phyloP scores from a whole-genome alignment of 2,797 vertebrate species.

The Protosalanx chinensis region DNA sequence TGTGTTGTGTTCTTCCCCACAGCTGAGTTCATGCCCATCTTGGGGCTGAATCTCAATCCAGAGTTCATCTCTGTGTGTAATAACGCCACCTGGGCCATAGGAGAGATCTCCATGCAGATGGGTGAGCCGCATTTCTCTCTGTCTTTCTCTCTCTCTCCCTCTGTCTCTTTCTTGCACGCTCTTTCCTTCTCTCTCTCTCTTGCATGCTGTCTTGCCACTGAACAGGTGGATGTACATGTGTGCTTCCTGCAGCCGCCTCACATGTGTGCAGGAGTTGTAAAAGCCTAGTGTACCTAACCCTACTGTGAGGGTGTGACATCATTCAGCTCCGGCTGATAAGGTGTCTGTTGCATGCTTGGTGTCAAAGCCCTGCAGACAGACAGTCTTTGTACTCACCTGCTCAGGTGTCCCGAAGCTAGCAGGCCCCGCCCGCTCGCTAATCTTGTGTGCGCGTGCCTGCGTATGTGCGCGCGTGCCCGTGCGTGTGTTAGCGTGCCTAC shows the following conservation, averaged over 20 bases:
- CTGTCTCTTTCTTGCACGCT: neutral
- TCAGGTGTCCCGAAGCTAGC: neutral
- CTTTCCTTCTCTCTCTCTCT: neutral
- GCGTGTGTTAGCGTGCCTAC: constrained; percentile 10
- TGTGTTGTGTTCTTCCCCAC: constrained; percentile 10
- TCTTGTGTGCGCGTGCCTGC: neutral
- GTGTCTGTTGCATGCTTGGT: neutral
- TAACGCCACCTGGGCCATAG: constrained; percentile 96
- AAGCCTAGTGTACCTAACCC: too few relatives aligned
- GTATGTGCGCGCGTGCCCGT: neutral
- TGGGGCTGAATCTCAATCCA: constrained; percentile 92
- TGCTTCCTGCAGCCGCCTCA: neutral
- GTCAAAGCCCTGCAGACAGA: neutral
- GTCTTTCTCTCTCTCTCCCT: neutral
- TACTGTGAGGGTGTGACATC: neutral
- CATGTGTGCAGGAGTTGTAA: too few relatives aligned
- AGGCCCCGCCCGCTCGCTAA: neutral
- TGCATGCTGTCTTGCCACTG: neutral
- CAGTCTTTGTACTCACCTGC: neutral
- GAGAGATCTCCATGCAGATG: constrained; percentile 98
- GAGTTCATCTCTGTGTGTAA: constrained; percentile 97
- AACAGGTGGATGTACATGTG: neutral
- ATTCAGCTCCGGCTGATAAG: neutral
- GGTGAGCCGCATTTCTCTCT: constrained; percentile 67
- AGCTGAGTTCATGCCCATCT: constrained; percentile 97